Conservation (phyloP, 2,113 vertebrate genomes). For the Nothobranchius furzeri region DNA sequence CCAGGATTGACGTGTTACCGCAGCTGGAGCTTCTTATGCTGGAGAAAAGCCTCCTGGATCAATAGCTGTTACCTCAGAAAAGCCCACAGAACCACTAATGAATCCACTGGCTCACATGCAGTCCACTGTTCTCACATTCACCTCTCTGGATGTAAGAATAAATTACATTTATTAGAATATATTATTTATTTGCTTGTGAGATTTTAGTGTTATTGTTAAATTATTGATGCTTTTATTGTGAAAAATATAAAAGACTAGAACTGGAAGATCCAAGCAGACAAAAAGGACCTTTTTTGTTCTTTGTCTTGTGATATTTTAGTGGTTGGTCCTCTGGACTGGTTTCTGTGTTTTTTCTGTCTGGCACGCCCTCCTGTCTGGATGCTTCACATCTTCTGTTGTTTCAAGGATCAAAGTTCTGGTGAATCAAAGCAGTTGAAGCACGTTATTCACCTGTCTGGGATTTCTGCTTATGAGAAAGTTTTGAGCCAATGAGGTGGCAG, state of each 20-base stretch:
- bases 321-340: conserved; percentile 15
- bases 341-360: conserved; percentile 21
- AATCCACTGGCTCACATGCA: conserved; percentile 62
- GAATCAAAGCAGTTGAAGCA: conserved; percentile 1
- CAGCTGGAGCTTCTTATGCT: conserved; percentile 62
- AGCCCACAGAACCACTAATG: conserved; percentile 80
- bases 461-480: conserved; percentile 14
- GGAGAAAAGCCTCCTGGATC: conserved; percentile 69
- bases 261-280: no score
- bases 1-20: conserved; percentile 55
- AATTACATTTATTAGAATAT: no score
- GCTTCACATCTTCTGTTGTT: conserved; percentile 6
- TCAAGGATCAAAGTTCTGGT: conserved; percentile 15
- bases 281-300: neutral
- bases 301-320: conserved; percentile 16
- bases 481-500: conserved; percentile 16
- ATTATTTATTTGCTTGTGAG: neutral
- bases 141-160: neutral
- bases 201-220: neutral
- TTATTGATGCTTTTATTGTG: neutral
- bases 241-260: neutral
- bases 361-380: conserved; percentile 34
- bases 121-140: conserved; percentile 2
- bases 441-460: conserved; percentile 58
- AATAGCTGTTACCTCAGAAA: conserved; percentile 71